These are phyloP conservation scores for Camponotus vicinus DNA, from an alignment of 1,140 invertebrate genomes.

Conservation along the genomic window DNA sequence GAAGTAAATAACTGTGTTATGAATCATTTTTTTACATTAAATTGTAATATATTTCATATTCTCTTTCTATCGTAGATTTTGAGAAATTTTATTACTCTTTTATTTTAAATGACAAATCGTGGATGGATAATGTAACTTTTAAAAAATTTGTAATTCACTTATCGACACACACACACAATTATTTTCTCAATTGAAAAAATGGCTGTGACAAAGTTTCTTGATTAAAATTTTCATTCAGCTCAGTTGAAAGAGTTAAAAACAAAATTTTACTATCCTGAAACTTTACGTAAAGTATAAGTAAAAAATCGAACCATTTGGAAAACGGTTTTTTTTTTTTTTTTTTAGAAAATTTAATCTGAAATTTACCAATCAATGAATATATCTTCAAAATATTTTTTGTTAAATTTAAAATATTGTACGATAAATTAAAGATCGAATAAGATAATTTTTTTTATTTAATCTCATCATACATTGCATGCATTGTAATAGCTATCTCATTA, in stretches of 20 bases:
- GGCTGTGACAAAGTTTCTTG: too few species aligned
- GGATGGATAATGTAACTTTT: too few species aligned
- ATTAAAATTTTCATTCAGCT: too few species aligned
- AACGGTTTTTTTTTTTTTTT: neutral
- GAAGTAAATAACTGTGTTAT: too few species aligned
- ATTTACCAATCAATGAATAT: slow-evolving; percentile 1
- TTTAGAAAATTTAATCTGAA: neutral
- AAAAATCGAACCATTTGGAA: neutral
- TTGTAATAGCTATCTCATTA: neutral
- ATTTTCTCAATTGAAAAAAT: too few species aligned
- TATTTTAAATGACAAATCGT: too few species aligned
- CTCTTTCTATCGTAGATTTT: neutral
- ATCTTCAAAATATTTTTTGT: neutral
- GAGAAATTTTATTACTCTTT: neutral
- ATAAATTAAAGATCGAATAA: neutral
- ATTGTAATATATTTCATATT: slow-evolving; percentile 15
- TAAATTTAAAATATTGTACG: neutral
- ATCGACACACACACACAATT: too few species aligned
- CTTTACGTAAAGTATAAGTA: neutral
- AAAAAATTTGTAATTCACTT: too few species aligned
- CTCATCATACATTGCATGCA: neutral
- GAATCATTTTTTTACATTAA: neutral
- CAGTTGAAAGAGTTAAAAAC: too few species aligned
- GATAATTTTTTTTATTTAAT: slow-evolving; percentile 31
- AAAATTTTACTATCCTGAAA: neutral